Percentiles rank a stretch among this genome's conserved stretches.
Evolutionary conservation across 2,113 vertebrate species (phyloP).

Genomic region (Carassius auratus): DNA sequence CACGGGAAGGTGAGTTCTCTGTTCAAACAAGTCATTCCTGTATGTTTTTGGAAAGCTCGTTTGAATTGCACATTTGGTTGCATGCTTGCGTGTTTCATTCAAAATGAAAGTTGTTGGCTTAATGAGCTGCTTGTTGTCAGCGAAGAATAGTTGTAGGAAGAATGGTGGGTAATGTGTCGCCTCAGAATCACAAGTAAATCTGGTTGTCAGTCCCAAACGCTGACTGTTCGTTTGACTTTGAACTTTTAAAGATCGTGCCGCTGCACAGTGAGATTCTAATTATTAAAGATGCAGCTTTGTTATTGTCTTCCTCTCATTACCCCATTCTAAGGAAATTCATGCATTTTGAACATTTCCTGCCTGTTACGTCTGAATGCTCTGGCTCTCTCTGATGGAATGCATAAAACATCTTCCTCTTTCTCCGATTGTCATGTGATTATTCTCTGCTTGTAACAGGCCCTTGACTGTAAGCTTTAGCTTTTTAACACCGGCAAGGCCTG

Average conservation of each 20-base stretch:
- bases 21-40: not conserved
- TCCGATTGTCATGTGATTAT: conserved; percentile 26
- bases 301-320: conserved; percentile 7
- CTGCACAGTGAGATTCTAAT: not conserved
- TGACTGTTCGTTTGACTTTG: not conserved
- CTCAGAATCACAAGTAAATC: not conserved
- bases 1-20: conserved; percentile 83
- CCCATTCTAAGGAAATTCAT: conserved; percentile 27
- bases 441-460: conserved; percentile 13
- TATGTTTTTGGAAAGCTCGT: not conserved
- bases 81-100: not conserved
- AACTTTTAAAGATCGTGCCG: not conserved
- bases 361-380: conserved; percentile 24
- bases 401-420: conserved; percentile 62
- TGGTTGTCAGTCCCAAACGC: not conserved
- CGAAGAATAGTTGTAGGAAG: not conserved
- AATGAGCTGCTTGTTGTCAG: not conserved
- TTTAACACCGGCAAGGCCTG: not conserved
- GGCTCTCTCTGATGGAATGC: conserved; percentile 43
- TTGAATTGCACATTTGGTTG: too few relatives aligned
- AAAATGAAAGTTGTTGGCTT: not conserved
- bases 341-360: conserved; percentile 50
- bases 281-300: conserved; percentile 1
- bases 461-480: conserved; percentile 24
- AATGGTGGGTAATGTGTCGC: not conserved